phyloP scores from a whole-genome alignment of 2,797 vertebrate species.

The Coregonus suidteri region DNA sequence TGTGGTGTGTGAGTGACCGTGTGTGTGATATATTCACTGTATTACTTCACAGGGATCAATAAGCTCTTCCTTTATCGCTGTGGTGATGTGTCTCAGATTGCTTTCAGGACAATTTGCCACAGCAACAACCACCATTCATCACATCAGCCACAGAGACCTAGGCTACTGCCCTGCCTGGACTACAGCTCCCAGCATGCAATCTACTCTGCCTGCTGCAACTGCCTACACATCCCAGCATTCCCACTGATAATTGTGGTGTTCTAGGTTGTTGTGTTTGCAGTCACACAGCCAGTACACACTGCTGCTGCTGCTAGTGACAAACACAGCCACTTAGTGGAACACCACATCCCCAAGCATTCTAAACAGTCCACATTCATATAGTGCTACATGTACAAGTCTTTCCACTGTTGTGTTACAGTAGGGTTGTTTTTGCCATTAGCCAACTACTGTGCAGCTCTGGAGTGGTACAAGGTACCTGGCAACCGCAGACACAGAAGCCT shows the following conservation, averaged over 20 bases:
- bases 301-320: too few relatives aligned
- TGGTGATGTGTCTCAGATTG: slow-evolving; percentile 85
- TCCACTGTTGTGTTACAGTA: background rate
- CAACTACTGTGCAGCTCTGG: background rate
- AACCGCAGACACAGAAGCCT: slow-evolving; percentile 1
- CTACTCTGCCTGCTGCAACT: background rate
- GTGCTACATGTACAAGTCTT: background rate
- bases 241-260: background rate
- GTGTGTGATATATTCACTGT: slow-evolving; percentile 90
- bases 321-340: too few relatives aligned
- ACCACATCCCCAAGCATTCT: background rate
- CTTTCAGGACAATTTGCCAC: slow-evolving; percentile 91
- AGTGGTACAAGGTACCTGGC: background rate
- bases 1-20: slow-evolving; percentile 2
- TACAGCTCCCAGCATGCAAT: slow-evolving; percentile 53
- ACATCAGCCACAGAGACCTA: slow-evolving; percentile 76
- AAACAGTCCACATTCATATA: background rate
- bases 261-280: background rate
- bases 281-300: too few relatives aligned
- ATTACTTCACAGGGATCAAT: slow-evolving; percentile 96
- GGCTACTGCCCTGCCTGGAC: slow-evolving; percentile 42
- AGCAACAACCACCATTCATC: slow-evolving; percentile 92
- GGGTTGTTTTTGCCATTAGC: background rate
- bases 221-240: slow-evolving; percentile 20
- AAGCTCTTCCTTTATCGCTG: slow-evolving; percentile 85